Percentiles rank a stretch among this genome's conserved stretches.
Conservation (phyloP, 2,113 vertebrate genomes). For the Eubucco bourcierii region DNA sequence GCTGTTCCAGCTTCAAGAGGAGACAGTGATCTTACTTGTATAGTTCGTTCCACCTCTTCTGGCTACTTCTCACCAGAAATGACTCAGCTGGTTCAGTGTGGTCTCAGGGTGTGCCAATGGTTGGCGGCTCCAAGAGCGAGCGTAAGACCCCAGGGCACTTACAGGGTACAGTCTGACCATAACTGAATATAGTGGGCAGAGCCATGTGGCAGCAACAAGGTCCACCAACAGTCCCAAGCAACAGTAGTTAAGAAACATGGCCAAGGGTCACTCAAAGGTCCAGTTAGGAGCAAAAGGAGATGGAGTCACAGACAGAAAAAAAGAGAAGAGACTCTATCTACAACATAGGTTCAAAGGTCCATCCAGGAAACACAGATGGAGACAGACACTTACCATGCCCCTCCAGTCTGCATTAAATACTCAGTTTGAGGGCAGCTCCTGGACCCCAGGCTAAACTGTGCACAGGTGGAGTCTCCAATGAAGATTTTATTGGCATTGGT, state of each 20-base stretch:
- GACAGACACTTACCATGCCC: neutral
- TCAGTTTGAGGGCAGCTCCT: neutral
- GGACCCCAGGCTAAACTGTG: neutral
- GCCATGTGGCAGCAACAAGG: neutral
- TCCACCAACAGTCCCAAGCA: neutral
- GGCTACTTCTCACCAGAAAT: neutral
- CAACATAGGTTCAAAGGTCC: neutral
- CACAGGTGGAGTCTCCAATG: neutral
- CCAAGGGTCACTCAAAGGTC: fast-evolving
- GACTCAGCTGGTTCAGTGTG: fast-evolving
- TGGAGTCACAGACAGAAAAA: neutral
- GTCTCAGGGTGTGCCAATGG: neutral
- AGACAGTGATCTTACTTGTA: neutral
- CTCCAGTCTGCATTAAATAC: neutral
- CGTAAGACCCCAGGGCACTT: neutral
- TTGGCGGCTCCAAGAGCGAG: neutral
- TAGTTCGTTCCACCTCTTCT: neutral
- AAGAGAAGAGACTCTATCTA: neutral
- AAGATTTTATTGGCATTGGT: neutral
- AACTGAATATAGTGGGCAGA: neutral
- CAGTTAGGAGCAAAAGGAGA: neutral
- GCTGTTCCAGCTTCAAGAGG: neutral
- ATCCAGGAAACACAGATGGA: neutral
- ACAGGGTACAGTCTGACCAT: fast-evolving
- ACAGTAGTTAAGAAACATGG: neutral